Evolutionary conservation across 1,140 invertebrate species (phyloP), one percentile per base, ranked within the genome.

Genomic region (Copidosoma floridanum): DNA sequence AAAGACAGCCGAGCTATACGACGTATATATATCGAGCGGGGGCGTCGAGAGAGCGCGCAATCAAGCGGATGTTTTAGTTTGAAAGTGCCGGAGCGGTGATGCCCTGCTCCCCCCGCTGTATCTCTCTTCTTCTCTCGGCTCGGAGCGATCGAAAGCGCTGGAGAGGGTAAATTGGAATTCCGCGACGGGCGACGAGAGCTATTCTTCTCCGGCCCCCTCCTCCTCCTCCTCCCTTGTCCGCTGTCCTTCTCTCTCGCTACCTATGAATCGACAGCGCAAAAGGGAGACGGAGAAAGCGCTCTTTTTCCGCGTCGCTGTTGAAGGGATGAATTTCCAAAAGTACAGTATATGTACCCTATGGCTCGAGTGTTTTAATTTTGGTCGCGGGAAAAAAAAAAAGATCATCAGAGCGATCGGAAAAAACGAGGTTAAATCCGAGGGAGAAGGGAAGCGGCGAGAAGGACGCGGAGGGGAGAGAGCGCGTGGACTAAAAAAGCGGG

Each of bases 111-210:
- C 12, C 50, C 38, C 48, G 32, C 32, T 32, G 29, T 52, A 29
- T 52, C 20, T 52, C 20, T 35, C 50, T 37, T 52, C 50, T 38
- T 18, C 40, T 47, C 43, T 47, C 41, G 23, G 26, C 50, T 53
- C 38, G 23, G 54, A 11, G 27, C 57, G 57, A 65, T 67, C 64
- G 61, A 51, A 63, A 57, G 26, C 43, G 43, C 40, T 65, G 64
- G 73, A 68, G 68, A 68, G 67, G 65, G 64, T 77, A 77, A 78
- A 79, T 79, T 79, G 75, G 72, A 79, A 78, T 77, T 79, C 72
- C 71, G 68, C 73, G 71, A 73, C 57, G 69, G n/a, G n/a, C 69
- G 71, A 68, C 65, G 65, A 69, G 70, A 67, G 66, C 61, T 61
- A 61, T 64, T 67, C 48, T 68, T 62, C 61, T 65, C 70, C 55